These are phyloP conservation scores for Hoplostethus atlanticus DNA, from an alignment of 2,797 vertebrate genomes.

Conservation along the genomic window DNA sequence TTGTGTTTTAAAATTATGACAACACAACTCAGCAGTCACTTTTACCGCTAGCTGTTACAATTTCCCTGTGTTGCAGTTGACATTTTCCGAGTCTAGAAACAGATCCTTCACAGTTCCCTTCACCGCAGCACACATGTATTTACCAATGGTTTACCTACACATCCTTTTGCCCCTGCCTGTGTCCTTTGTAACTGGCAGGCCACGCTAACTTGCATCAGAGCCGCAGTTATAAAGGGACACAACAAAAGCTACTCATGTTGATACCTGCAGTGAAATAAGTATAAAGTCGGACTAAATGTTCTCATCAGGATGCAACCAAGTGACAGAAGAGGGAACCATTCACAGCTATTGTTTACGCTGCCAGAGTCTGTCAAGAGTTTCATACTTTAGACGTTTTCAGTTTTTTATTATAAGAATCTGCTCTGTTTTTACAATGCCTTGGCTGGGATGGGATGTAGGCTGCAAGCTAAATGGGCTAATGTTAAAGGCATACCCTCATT, in stretches of 20 bases:
- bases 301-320: neutral
- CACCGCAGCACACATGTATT: neutral
- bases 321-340: slow-evolving; percentile 57
- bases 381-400: neutral
- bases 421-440: neutral
- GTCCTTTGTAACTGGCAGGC: slow-evolving; percentile 2
- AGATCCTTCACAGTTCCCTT: neutral
- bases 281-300: neutral
- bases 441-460: too few species aligned
- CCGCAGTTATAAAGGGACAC: neutral
- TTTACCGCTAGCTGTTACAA: neutral
- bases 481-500: neutral
- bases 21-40: neutral
- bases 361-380: slow-evolving; percentile 42
- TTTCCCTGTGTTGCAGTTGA: neutral
- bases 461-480: neutral
- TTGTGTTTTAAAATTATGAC: neutral
- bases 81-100: neutral
- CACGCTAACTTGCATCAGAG: neutral
- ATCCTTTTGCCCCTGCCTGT: neutral
- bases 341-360: slow-evolving; percentile 65
- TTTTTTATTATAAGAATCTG: neutral
- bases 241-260: neutral
- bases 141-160: neutral
- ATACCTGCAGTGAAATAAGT: neutral